phyloP scores from a whole-genome alignment of 2,888 invertebrate genomes.

The Hemithea aestivaria region DNA sequence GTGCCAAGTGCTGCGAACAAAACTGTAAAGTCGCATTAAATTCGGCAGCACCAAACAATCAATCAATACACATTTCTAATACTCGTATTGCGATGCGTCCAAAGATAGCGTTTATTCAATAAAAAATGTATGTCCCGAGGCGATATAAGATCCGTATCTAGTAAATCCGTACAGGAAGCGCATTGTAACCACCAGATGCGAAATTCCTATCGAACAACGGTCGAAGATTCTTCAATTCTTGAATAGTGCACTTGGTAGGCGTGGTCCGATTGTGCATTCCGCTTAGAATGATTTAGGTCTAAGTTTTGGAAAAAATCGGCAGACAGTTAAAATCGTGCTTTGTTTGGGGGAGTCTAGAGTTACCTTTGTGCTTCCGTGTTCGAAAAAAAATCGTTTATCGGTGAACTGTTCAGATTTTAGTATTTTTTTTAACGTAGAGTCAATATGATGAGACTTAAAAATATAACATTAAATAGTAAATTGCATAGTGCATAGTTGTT shows the following conservation, averaged over 20 bases:
- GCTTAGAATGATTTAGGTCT: constrained; percentile 47
- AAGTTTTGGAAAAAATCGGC: constrained; percentile 36
- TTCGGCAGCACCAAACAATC: constrained; percentile 21
- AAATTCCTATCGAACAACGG: constrained; percentile 61
- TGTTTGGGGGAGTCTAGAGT: constrained; percentile 24
- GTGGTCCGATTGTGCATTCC: constrained; percentile 58
- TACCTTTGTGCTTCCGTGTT: constrained; percentile 26
- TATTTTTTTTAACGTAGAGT: too few relatives aligned
- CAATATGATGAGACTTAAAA: too few relatives aligned
- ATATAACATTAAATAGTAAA: too few relatives aligned
- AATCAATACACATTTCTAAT: constrained; percentile 46
- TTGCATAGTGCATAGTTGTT: too few relatives aligned
- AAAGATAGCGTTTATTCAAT: constrained; percentile 53
- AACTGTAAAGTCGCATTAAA: constrained; percentile 15
- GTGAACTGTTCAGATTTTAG: too few relatives aligned
- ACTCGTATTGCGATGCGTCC: constrained; percentile 35
- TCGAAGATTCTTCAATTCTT: constrained; percentile 38
- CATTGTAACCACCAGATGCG: constrained; percentile 73
- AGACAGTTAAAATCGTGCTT: constrained; percentile 22
- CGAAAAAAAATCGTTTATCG: constrained; percentile 9
- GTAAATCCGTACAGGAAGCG: constrained; percentile 74
- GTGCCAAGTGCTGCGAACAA: too few relatives aligned
- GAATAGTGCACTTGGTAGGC: constrained; percentile 62
- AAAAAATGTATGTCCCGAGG: constrained; percentile 54
- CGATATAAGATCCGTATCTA: constrained; percentile 67